Percentiles rank a stretch among this genome's conserved stretches.
These are phyloP conservation scores for Ptilodon capucinus DNA, from an alignment of 2,888 invertebrate species.

Conservation along the genomic window DNA sequence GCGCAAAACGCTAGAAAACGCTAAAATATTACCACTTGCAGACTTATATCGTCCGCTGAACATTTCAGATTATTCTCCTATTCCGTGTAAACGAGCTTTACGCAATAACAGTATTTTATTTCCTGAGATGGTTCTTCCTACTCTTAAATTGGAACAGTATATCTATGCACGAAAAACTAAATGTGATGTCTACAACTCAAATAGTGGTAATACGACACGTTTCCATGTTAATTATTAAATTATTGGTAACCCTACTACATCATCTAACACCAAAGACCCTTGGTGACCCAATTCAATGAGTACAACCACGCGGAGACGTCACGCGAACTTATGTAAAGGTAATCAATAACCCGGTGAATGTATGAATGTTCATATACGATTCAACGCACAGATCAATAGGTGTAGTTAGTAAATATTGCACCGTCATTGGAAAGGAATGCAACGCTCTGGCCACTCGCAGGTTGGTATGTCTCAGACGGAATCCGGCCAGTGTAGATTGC, in stretches of 20 bases:
- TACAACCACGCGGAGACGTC: constrained; percentile 38
- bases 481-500: constrained; percentile 17
- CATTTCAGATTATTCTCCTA: background rate
- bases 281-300: constrained; percentile 61
- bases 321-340: constrained; percentile 26
- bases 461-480: constrained; percentile 24
- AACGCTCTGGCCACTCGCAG: constrained; percentile 29
- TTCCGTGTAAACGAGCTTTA: background rate
- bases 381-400: constrained; percentile 45
- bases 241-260: background rate
- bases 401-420: constrained; percentile 47
- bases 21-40: constrained; percentile 8
- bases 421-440: constrained; percentile 48
- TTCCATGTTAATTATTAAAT: no score
- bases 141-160: background rate
- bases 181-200: background rate
- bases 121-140: background rate
- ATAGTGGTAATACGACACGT: background rate
- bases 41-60: background rate
- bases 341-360: constrained; percentile 53
- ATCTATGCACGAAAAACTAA: background rate
- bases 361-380: constrained; percentile 37
- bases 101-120: background rate
- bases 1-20: constrained; percentile 11
- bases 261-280: background rate